Base-by-base conservation (phyloP, 2,113 vertebrate species). In the Eulemur rufifrons region DNA sequence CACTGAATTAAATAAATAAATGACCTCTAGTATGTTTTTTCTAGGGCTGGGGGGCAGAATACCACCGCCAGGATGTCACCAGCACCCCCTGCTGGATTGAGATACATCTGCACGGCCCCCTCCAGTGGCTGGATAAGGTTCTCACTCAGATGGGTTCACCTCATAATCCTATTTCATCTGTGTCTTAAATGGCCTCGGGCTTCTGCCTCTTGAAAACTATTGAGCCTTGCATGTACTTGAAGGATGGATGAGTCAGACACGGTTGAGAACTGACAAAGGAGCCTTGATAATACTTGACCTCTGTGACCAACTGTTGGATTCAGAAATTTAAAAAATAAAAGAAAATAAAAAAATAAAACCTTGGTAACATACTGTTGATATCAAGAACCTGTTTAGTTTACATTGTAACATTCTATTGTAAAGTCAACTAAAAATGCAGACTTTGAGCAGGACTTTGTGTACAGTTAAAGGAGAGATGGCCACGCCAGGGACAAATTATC, bases 81-180 rank as follows among this genome's bases (percentile, higher is more conserved):
- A 99, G 99, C 99, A 99, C 99, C 97, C 99, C 99, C 87, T 99
- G 99, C 99, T 99, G 99, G 99, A 99, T 99, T 95, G 99, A 99
- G 99, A 99, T 99, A 94, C 99, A 99, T 88, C 99, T 99, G 98
- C 99, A 99, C 3, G 99, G 99, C 47, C 99, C 99, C 29, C 99
- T 99, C 97, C 99, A 99, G 98, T 99, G 99, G 99, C 98, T 99
- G 99, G 99, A 99, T 99, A 99, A 99, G 99, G 99, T 99, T 97
- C 99, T 99, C 83, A 99, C 99, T 97, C 99, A 99, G 98, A 99
- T 99, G 99, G 99, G 99, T 87, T 99, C 99, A 68, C 99, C 99
- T 98, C 99, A 99, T 98, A 99, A 99, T 98, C 99, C 99, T 66
- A 99, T 99, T 98, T 99, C 99, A 69, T 99, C 99, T 3, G 99